Evolutionary conservation across 2,113 vertebrate species (phyloP).

Genomic region (Gracilinanus agilis): DNA sequence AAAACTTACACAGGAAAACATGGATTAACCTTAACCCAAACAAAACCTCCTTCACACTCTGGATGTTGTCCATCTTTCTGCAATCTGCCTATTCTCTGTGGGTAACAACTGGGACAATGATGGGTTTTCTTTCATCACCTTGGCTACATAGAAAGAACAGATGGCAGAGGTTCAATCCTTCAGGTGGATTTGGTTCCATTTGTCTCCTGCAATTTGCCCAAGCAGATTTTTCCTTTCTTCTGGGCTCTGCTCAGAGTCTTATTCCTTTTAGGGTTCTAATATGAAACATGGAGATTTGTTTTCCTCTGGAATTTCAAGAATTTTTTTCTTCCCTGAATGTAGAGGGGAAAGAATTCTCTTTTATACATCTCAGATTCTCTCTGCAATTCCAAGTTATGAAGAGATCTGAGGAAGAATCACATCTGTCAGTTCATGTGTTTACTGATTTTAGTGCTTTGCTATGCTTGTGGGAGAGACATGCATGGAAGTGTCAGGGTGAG

Average conservation of each 20-base stretch:
- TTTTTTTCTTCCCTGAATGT: not conserved
- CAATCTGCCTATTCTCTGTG: not conserved
- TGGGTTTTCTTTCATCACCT: not conserved
- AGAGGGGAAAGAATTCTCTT: not conserved
- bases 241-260: not conserved
- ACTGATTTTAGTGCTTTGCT: not conserved
- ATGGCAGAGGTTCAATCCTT: not conserved
- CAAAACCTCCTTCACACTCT: not conserved
- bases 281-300: not conserved
- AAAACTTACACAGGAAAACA: not conserved
- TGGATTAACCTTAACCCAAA: not conserved
- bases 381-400: not conserved
- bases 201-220: not conserved
- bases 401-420: not conserved
- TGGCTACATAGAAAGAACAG: not conserved
- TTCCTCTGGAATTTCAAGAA: not conserved
- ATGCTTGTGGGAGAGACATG: not conserved
- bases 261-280: not conserved
- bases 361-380: not conserved
- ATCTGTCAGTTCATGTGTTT: not conserved
- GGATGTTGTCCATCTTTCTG: not conserved
- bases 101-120: not conserved
- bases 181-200: not conserved
- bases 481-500: not conserved
- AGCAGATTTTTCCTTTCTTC: not conserved